A percentile compares a stretch with the other conserved stretches of the same genome.
phyloP scores from a whole-genome alignment of 2,888 invertebrate genomes.

The Antheraea yamamai region DNA sequence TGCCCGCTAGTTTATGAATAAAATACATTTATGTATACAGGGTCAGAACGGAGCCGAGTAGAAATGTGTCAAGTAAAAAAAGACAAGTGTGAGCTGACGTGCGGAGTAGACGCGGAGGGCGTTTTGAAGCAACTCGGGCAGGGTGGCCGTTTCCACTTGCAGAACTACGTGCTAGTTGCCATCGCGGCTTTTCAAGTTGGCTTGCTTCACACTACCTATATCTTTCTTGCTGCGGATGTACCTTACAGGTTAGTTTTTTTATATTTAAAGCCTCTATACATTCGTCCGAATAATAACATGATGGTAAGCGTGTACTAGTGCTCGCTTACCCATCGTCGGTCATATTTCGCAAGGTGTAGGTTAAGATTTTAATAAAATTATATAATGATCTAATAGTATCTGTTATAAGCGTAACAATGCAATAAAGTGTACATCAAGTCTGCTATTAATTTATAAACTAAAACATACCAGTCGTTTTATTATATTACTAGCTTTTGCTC shows the following conservation, averaged over 20 bases:
- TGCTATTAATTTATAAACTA: no score
- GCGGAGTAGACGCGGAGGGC: conserved; percentile 56
- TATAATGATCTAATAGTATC: no score
- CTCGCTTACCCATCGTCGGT: background rate
- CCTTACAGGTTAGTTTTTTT: conserved; percentile 67
- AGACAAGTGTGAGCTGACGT: conserved; percentile 7
- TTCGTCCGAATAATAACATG: background rate
- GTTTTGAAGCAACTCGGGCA: conserved; percentile 65
- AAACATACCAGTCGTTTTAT: no score
- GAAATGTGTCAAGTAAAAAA: background rate
- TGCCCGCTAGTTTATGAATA: no score
- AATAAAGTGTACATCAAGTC: no score
- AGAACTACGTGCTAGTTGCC: conserved; percentile 64
- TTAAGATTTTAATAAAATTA: background rate
- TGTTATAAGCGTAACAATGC: no score
- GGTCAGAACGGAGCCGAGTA: background rate
- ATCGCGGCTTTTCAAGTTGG: conserved; percentile 72
- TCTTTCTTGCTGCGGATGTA: conserved; percentile 73
- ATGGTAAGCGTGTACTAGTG: background rate
- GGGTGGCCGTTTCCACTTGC: conserved; percentile 71
- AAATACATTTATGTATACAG: background rate
- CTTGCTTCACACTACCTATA: conserved; percentile 73
- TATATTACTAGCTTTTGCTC: no score
- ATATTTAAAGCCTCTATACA: background rate
- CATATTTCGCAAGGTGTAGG: background rate